Conservation (phyloP, 2,797 vertebrate genomes). For the Tapera naevia region DNA sequence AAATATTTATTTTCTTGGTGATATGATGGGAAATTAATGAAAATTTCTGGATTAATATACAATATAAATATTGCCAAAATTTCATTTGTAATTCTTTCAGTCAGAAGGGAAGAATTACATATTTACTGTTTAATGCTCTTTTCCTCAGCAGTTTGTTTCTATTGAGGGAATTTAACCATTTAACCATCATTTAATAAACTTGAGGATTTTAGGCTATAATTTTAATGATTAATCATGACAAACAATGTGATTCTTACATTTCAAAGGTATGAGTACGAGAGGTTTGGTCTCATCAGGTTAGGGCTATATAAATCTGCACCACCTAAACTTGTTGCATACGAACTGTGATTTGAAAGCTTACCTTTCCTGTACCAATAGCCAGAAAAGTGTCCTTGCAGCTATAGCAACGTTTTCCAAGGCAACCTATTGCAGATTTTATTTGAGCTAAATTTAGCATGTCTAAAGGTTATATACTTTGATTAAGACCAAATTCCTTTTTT, state of each 20-base stretch:
- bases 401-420: constrained; percentile 83
- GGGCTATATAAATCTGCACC: not conserved
- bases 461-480: constrained; percentile 71
- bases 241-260: not conserved
- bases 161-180: not conserved
- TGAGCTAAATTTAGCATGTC: constrained; percentile 76
- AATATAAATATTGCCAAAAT: not conserved
- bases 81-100: not conserved
- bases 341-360: constrained; percentile 60
- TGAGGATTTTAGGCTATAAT: not conserved
- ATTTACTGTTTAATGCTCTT: constrained; percentile 8
- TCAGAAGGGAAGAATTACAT: not conserved
- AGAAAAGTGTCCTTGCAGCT: constrained; percentile 76
- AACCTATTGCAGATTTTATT: constrained; percentile 72
- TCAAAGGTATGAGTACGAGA: not conserved
- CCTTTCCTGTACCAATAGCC: constrained; percentile 64
- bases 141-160: not conserved
- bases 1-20: constrained; percentile 11
- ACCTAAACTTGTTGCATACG: constrained; percentile 35
- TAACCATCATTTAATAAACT: not conserved
- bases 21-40: not conserved
- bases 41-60: not conserved
- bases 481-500: constrained; percentile 60
- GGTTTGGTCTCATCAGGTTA: not conserved
- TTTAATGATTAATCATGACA: not conserved